Evolutionary conservation across 2,888 invertebrate genomes (phyloP).

Genomic region (Acronicta psi): DNA sequence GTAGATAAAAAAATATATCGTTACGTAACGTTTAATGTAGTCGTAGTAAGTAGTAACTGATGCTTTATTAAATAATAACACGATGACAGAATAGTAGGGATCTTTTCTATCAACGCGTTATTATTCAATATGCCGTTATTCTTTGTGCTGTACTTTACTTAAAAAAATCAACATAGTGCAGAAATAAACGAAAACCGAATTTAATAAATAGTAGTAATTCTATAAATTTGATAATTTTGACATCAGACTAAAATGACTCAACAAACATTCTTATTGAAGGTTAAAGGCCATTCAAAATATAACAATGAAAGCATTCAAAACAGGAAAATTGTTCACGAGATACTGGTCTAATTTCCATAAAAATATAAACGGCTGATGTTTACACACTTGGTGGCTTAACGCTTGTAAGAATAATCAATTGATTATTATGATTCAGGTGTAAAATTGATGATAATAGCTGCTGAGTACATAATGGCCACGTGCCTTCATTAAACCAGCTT

Average conservation of each 20-base stretch:
- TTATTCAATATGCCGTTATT: no score
- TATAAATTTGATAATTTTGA: background rate
- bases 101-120: no score
- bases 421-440: conserved; percentile 12
- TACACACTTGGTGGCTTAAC: conserved; percentile 21
- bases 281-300: conserved; percentile 15
- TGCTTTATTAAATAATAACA: no score
- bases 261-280: background rate
- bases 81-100: no score
- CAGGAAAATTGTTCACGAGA: conserved; percentile 13
- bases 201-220: no score
- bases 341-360: conserved; percentile 6
- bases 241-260: background rate
- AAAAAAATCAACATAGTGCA: no score
- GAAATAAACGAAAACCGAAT: no score
- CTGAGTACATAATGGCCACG: conserved; percentile 32
- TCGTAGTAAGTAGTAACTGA: no score
- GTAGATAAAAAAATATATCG: no score
- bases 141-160: no score
- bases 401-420: conserved; percentile 7
- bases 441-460: conserved; percentile 16
- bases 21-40: no score
- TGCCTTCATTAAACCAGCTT: conserved; percentile 31
- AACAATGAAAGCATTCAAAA: conserved; percentile 16
- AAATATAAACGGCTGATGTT: conserved; percentile 15